Evolutionary conservation across 2,113 vertebrate species (phyloP).

Genomic region (Pipa parva): DNA sequence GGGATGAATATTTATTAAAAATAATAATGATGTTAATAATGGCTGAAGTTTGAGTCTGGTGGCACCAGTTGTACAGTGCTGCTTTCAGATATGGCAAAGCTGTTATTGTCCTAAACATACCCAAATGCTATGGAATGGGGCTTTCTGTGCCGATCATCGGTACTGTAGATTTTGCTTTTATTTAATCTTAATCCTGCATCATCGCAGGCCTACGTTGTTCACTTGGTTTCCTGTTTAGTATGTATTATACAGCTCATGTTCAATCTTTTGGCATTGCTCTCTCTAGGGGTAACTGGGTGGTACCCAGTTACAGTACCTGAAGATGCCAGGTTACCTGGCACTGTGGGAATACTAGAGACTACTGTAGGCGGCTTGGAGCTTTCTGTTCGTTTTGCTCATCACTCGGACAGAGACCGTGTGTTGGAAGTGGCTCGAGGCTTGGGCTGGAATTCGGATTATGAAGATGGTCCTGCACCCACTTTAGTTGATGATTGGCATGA

Average conservation of each 20-base stretch:
- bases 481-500: conserved; percentile 41
- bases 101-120: no score
- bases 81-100: no score
- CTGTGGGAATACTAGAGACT: conserved; percentile 48
- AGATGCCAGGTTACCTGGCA: conserved; percentile 23
- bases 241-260: background rate
- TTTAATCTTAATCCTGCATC: no score
- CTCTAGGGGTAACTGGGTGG: conserved; percentile 86
- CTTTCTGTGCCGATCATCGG: background rate
- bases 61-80: no score
- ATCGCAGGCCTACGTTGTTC: no score
- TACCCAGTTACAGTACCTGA: conserved; percentile 67
- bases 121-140: background rate
- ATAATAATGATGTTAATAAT: no score
- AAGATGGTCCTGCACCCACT: conserved; percentile 43
- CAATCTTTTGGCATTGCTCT: conserved; percentile 37
- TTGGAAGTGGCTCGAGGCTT: conserved; percentile 70
- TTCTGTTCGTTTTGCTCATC: conserved; percentile 72
- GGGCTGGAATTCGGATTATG: conserved; percentile 67
- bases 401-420: conserved; percentile 74
- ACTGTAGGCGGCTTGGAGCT: conserved; percentile 82
- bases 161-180: no score
- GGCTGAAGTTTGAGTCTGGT: no score
- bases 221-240: background rate
- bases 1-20: no score